Percentiles rank a stretch among this genome's conserved stretches.
Conservation (phyloP, 2,797 vertebrate species). For the Sphenodon punctatus region DNA sequence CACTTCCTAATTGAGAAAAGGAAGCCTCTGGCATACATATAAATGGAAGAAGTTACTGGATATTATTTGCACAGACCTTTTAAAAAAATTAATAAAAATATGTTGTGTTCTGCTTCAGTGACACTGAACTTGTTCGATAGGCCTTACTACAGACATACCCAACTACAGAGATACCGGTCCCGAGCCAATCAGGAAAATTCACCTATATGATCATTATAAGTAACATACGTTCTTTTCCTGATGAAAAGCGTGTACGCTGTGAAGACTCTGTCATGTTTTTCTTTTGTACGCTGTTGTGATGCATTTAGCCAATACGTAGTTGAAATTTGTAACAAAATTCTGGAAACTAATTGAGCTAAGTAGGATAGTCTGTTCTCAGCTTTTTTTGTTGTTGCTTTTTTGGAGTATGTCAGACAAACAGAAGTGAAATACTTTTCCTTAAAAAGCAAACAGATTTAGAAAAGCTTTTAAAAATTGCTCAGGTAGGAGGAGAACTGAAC, state of each 20-base stretch:
- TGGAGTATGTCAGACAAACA: neutral
- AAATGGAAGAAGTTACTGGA: neutral
- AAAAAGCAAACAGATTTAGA: slow-evolving; percentile 4
- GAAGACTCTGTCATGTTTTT: neutral
- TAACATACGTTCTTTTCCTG: neutral
- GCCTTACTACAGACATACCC: neutral
- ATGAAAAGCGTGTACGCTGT: neutral
- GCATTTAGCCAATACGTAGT: neutral
- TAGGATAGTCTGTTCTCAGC: neutral
- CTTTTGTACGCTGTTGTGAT: neutral
- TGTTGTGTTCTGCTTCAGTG: neutral
- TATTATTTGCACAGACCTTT: neutral
- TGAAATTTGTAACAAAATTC: neutral
- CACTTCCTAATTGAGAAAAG: neutral
- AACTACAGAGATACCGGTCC: too few species aligned
- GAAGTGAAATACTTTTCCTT: neutral
- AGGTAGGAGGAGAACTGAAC: slow-evolving; percentile 7
- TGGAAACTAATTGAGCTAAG: slow-evolving; percentile 26
- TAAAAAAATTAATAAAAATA: neutral
- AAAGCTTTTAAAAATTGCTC: neutral
- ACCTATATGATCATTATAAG: slow-evolving; percentile 7
- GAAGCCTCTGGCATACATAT: neutral
- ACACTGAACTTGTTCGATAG: slow-evolving; percentile 7
- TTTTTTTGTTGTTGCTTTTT: slow-evolving; percentile 22
- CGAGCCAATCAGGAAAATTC: too few species aligned